Conservation (phyloP, 2,888 invertebrate genomes). For the Diachrysia chrysitis region DNA sequence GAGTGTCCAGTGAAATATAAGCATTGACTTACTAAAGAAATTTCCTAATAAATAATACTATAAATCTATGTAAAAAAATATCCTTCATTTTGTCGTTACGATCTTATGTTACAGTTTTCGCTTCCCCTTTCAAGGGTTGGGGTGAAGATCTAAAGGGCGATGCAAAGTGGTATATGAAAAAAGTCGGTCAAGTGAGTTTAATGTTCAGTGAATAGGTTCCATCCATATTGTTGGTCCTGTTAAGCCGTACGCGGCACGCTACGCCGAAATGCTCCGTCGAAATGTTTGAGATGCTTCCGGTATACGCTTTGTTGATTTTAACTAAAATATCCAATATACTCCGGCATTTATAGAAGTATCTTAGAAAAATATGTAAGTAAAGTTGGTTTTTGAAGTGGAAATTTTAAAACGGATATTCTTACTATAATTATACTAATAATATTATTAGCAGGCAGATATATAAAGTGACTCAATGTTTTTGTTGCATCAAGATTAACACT, state of each 20-base stretch:
- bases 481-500: too few species aligned
- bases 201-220: slow-evolving; percentile 54
- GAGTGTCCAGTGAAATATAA: neutral
- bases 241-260: slow-evolving; percentile 10
- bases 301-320: slow-evolving; percentile 4
- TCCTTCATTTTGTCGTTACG: slow-evolving; percentile 42
- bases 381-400: too few species aligned
- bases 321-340: neutral
- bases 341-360: neutral
- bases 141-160: slow-evolving; percentile 47
- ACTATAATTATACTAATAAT: too few species aligned
- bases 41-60: neutral
- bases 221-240: slow-evolving; percentile 22
- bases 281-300: slow-evolving; percentile 7
- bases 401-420: too few species aligned
- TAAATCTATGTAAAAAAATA: slow-evolving; percentile 44
- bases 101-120: slow-evolving; percentile 53
- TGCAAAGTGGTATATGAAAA: slow-evolving; percentile 48
- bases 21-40: too few species aligned
- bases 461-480: too few species aligned
- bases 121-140: slow-evolving; percentile 39
- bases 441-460: too few species aligned
- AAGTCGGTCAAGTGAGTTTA: slow-evolving; percentile 56
- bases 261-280: slow-evolving; percentile 12
- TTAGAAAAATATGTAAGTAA: too few species aligned